Conservation (phyloP, 2,888 invertebrate species). For the Agrilus mali region DNA sequence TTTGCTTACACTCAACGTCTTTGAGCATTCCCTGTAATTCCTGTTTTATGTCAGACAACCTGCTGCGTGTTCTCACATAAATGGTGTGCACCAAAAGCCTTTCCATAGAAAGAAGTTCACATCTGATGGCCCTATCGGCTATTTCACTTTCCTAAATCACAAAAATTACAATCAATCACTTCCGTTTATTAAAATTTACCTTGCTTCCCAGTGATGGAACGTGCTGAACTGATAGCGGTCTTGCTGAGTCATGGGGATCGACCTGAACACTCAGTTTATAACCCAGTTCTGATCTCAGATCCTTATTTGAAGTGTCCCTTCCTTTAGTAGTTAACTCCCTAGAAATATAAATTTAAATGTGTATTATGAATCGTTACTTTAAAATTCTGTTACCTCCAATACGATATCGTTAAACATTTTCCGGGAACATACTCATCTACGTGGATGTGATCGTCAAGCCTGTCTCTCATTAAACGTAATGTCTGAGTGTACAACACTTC, state of each 20-base stretch:
- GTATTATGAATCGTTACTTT: no score
- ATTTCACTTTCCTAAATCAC: conserved; percentile 46
- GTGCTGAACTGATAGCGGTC: conserved; percentile 60
- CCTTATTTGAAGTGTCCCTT: conserved; percentile 32
- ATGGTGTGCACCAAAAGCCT: conserved; percentile 88
- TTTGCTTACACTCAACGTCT: conserved; percentile 53
- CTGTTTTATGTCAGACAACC: conserved; percentile 70
- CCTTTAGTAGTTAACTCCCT: conserved; percentile 44
- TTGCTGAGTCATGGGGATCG: conserved; percentile 66
- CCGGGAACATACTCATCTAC: conserved; percentile 88
- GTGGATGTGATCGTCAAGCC: conserved; percentile 77
- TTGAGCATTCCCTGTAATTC: conserved; percentile 58
- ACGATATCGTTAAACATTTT: conserved; percentile 79
- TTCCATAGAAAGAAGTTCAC: conserved; percentile 91
- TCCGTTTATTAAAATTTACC: conserved; percentile 26
- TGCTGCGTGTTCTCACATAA: conserved; percentile 77
- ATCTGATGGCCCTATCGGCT: conserved; percentile 66
- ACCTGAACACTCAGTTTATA: conserved; percentile 83
- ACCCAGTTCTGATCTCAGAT: conserved; percentile 73
- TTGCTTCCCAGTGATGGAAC: conserved; percentile 55
- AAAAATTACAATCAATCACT: conserved; percentile 8
- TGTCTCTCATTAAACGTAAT: conserved; percentile 71
- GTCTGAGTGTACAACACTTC: conserved; percentile 86
- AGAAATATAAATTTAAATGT: conserved; percentile 12
- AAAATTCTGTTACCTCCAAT: conserved; percentile 87